phyloP scores from a whole-genome alignment of 2,113 vertebrate genomes.

The Gracilinanus agilis region DNA sequence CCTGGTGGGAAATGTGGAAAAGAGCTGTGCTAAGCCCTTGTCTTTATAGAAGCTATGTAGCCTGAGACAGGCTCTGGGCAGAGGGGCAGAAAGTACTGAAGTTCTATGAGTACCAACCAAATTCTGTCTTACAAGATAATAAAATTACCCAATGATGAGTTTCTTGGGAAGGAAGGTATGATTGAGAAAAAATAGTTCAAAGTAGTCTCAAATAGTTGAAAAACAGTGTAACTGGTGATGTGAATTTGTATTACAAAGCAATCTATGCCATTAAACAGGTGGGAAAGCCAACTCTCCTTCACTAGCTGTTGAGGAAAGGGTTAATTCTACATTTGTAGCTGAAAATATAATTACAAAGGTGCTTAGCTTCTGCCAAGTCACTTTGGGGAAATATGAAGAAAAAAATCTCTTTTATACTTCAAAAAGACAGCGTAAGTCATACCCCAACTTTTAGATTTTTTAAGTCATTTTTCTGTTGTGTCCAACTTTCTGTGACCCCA shows the following conservation, averaged over 20 bases:
- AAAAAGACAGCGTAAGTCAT: neutral
- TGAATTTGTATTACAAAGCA: too few species aligned
- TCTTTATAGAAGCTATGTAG: too few species aligned
- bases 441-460: too few species aligned
- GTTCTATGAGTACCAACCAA: too few species aligned
- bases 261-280: neutral
- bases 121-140: too few species aligned
- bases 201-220: neutral
- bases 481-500: too few species aligned
- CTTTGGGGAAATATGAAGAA: neutral
- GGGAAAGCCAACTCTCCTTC: too few species aligned
- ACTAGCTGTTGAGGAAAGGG: neutral
- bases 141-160: too few species aligned
- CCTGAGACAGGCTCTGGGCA: too few species aligned
- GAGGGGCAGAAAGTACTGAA: too few species aligned
- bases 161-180: neutral
- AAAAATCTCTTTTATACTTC: neutral
- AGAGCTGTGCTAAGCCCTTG: neutral
- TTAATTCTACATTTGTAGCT: neutral
- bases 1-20: neutral
- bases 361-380: neutral
- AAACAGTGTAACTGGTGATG: neutral
- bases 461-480: too few species aligned
- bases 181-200: neutral
- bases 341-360: neutral